These are phyloP conservation scores for Liodrosophila aerea DNA, from an alignment of 2,888 invertebrate species.

Conservation along the genomic window DNA sequence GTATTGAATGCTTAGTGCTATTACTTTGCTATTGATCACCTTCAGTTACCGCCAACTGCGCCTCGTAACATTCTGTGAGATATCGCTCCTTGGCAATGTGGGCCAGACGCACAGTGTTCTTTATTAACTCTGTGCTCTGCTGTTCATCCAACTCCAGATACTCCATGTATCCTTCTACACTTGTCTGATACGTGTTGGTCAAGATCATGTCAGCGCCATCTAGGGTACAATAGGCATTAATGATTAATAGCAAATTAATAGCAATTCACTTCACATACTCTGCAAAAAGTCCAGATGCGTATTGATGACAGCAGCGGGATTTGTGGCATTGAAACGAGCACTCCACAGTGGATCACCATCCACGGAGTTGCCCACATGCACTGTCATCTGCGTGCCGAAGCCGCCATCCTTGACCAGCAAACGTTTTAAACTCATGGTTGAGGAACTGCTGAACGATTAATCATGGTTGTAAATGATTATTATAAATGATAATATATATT, in stretches of 20 bases:
- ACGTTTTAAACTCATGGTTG: conserved; percentile 76
- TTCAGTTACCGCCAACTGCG: conserved; percentile 57
- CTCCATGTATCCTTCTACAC: conserved; percentile 89
- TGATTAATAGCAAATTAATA: too few species aligned
- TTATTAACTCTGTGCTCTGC: conserved; percentile 88
- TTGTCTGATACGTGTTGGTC: conserved; percentile 95
- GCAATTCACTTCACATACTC: conserved; percentile 85
- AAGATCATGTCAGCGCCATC: conserved; percentile 94
- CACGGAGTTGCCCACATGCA: conserved; percentile 88
- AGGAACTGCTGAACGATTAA: too few species aligned
- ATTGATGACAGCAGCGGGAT: conserved; percentile 90
- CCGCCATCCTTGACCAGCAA: conserved; percentile 87
- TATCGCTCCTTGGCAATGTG: conserved; percentile 87
- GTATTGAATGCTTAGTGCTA: too few species aligned
- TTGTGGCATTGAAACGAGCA: conserved; percentile 89
- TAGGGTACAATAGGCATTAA: too few species aligned
- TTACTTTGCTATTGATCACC: too few species aligned
- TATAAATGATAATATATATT: too few species aligned
- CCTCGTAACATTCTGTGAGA: conserved; percentile 83
- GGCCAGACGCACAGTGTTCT: conserved; percentile 88
- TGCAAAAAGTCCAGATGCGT: conserved; percentile 92
- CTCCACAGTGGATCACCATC: conserved; percentile 96
- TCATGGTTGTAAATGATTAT: too few species aligned
- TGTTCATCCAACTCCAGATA: conserved; percentile 87
- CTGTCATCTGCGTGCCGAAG: conserved; percentile 91